Percentiles rank a stretch among this genome's conserved stretches.
phyloP scores from a whole-genome alignment of 2,888 invertebrate genomes.

The Phrixothrix hirtus region DNA sequence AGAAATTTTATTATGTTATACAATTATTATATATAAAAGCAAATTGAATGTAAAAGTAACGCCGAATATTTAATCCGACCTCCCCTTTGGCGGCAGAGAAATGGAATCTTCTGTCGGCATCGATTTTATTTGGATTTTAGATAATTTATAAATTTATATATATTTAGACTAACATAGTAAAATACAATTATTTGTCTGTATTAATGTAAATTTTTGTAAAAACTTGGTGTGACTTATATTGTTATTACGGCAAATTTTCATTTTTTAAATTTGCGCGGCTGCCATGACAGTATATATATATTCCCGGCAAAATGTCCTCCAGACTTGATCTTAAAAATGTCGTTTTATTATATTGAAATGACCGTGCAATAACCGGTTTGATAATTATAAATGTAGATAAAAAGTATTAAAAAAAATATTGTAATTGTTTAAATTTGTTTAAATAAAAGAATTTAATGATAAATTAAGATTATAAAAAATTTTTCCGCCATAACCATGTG shows the following conservation, averaged over 20 bases:
- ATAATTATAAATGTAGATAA: too few relatives aligned
- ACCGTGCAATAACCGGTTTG: neutral
- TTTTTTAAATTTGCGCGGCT: conserved; percentile 44
- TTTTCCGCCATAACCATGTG: conserved; percentile 45
- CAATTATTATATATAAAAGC: too few relatives aligned
- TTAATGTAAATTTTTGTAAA: too few relatives aligned
- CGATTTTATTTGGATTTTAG: neutral
- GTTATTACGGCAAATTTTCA: neutral
- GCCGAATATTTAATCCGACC: neutral
- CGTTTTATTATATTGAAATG: neutral
- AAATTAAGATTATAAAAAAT: conserved; percentile 43
- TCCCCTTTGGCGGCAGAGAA: neutral
- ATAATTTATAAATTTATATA: too few relatives aligned
- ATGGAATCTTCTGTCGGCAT: neutral
- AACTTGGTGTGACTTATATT: too few relatives aligned
- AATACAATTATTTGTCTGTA: too few relatives aligned
- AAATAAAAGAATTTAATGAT: conserved; percentile 37
- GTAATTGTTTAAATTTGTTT: too few relatives aligned
- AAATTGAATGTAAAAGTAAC: neutral
- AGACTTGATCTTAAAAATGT: conserved; percentile 9
- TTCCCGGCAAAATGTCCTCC: conserved; percentile 45
- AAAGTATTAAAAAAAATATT: too few relatives aligned
- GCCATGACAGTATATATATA: conserved; percentile 47
- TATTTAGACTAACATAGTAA: too few relatives aligned
- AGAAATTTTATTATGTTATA: too few relatives aligned